Percentiles rank a stretch among this genome's conserved stretches.
phyloP scores from a whole-genome alignment of 2,888 invertebrate species.

The Acleris sparsana region DNA sequence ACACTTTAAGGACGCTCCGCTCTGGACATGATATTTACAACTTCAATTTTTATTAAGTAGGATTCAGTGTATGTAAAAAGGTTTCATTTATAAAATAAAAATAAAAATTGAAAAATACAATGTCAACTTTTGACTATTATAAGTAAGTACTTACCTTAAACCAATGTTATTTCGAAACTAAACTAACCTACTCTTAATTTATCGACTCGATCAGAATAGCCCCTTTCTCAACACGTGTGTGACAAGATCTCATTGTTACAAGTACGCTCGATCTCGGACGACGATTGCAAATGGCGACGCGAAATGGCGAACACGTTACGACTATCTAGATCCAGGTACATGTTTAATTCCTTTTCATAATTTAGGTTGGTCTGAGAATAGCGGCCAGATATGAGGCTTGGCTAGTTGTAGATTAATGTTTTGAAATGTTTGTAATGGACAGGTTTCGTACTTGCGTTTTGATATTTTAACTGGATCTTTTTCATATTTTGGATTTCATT shows the following conservation, averaged over 20 bases:
- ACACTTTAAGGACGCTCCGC: no score
- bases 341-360: conserved; percentile 45
- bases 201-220: conserved; percentile 47
- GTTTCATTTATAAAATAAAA: no score
- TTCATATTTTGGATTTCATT: not conserved
- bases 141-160: not conserved
- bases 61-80: no score
- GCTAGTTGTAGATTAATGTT: conserved; percentile 15
- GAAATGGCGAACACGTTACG: conserved; percentile 54
- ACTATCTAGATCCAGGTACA: conserved; percentile 47
- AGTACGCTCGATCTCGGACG: conserved; percentile 52
- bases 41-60: no score
- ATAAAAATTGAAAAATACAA: no score
- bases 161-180: not conserved
- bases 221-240: conserved; percentile 63
- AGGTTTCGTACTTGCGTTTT: conserved; percentile 1
- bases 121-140: not conserved
- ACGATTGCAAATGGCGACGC: conserved; percentile 58
- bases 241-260: conserved; percentile 77
- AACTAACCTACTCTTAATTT: not conserved
- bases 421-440: conserved; percentile 7
- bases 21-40: no score
- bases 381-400: conserved; percentile 11
- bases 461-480: not conserved
- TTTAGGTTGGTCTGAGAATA: conserved; percentile 42